Conservation (phyloP, 2,888 invertebrate genomes). For the Sclerodermus sp. region DNA sequence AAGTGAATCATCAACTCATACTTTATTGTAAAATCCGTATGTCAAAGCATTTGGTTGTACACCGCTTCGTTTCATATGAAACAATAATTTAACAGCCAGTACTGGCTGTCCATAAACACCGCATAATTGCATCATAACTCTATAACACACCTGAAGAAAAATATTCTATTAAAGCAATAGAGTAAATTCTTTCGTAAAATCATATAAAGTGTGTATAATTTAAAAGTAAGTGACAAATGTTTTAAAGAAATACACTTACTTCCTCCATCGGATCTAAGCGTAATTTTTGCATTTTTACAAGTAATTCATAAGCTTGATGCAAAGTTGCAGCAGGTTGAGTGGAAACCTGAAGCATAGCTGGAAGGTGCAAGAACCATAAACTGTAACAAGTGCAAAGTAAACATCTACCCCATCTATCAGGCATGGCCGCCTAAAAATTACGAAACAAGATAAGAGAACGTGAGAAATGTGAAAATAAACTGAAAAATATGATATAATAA, state of each 20-base stretch:
- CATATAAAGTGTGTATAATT: not conserved
- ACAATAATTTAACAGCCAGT: slow-evolving; percentile 87
- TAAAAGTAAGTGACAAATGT: not conserved
- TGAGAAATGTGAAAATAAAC: too few species aligned
- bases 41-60: slow-evolving; percentile 97
- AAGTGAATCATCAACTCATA: slow-evolving; percentile 10
- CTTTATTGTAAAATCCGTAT: slow-evolving; percentile 82
- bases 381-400: slow-evolving; percentile 87
- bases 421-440: slow-evolving; percentile 62
- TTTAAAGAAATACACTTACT: slow-evolving; percentile 56
- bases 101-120: slow-evolving; percentile 92
- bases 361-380: slow-evolving; percentile 94
- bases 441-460: slow-evolving; percentile 13
- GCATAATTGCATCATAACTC: slow-evolving; percentile 98
- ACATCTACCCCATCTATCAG: slow-evolving; percentile 92
- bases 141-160: slow-evolving; percentile 79
- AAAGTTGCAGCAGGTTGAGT: slow-evolving; percentile 60
- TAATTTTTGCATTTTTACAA: slow-evolving; percentile 84
- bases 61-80: slow-evolving; percentile 90
- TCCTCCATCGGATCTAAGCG: slow-evolving; percentile 87
- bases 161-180: not conserved
- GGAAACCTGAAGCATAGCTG: slow-evolving; percentile 72
- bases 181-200: not conserved
- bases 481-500: too few species aligned
- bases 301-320: slow-evolving; percentile 76